phyloP scores from a whole-genome alignment of 2,888 invertebrate species.

The Lasioglossum figueresi region DNA sequence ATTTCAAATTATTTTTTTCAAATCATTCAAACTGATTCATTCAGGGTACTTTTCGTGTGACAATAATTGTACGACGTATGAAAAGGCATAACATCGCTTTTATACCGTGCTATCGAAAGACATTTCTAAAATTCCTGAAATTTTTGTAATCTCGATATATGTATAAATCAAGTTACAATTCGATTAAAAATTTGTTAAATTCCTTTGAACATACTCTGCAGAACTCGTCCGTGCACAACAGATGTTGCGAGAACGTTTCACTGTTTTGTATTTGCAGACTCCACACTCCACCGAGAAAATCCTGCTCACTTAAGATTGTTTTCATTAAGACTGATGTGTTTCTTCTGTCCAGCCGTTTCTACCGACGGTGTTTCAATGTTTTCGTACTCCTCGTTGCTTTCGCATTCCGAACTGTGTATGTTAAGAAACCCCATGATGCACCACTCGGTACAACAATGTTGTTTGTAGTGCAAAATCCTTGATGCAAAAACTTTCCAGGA shows the following conservation, averaged over 20 bases:
- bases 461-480: neutral
- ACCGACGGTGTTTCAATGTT: neutral
- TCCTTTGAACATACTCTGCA: neutral
- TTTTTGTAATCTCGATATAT: neutral
- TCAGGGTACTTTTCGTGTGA: neutral
- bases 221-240: neutral
- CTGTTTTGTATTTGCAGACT: neutral
- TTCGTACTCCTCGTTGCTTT: neutral
- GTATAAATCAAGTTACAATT: neutral
- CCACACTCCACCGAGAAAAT: neutral
- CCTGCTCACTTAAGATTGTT: constrained; percentile 1
- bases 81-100: neutral
- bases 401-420: neutral
- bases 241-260: neutral
- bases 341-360: neutral
- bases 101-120: neutral
- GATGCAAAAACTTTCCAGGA: neutral
- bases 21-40: too few relatives aligned
- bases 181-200: neutral
- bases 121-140: neutral
- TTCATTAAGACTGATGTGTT: neutral
- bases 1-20: too few relatives aligned
- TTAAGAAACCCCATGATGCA: neutral
- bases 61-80: neutral
- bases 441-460: neutral